These are phyloP conservation scores for Epinephelus awoara DNA, from an alignment of 2,797 vertebrate species.

Conservation along the genomic window DNA sequence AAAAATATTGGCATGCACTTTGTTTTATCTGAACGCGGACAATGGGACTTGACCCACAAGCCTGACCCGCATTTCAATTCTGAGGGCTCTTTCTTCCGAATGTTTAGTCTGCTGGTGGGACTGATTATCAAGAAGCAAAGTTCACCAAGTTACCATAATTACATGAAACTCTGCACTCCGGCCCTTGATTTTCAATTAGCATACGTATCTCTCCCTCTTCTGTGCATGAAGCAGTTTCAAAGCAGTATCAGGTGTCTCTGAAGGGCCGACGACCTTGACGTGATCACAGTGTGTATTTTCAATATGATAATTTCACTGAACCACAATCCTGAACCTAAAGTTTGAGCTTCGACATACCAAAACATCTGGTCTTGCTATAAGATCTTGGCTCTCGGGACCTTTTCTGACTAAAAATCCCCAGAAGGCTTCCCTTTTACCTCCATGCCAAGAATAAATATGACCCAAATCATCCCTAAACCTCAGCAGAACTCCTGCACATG, in stretches of 20 bases:
- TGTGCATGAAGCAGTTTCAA: slow-evolving; percentile 62
- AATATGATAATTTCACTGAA: slow-evolving; percentile 78
- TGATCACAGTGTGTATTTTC: slow-evolving; percentile 78
- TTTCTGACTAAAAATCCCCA: slow-evolving; percentile 67
- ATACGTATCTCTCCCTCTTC: slow-evolving; percentile 48
- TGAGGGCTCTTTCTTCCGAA: slow-evolving; percentile 57
- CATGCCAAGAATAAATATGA: slow-evolving; percentile 76
- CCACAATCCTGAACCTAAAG: slow-evolving; percentile 55
- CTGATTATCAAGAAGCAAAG: slow-evolving; percentile 78
- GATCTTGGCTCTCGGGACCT: slow-evolving; percentile 62
- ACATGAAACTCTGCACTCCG: slow-evolving; percentile 68
- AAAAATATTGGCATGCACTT: slow-evolving; percentile 43
- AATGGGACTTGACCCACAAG: slow-evolving; percentile 54
- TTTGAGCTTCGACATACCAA: slow-evolving; percentile 56
- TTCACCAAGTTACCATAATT: slow-evolving; percentile 75
- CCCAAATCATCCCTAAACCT: slow-evolving; percentile 60
- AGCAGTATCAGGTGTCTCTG: slow-evolving; percentile 74
- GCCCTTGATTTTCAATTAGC: slow-evolving; percentile 68
- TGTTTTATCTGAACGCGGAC: slow-evolving; percentile 62
- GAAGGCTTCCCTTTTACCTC: slow-evolving; percentile 62
- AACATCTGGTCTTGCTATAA: slow-evolving; percentile 82
- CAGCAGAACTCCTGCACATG: slow-evolving; percentile 31
- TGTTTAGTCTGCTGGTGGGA: slow-evolving; percentile 77
- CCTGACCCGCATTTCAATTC: slow-evolving; percentile 51
- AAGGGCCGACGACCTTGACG: slow-evolving; percentile 50